phyloP scores from a whole-genome alignment of 2,797 vertebrate genomes.

The Myripristis jacobus region DNA sequence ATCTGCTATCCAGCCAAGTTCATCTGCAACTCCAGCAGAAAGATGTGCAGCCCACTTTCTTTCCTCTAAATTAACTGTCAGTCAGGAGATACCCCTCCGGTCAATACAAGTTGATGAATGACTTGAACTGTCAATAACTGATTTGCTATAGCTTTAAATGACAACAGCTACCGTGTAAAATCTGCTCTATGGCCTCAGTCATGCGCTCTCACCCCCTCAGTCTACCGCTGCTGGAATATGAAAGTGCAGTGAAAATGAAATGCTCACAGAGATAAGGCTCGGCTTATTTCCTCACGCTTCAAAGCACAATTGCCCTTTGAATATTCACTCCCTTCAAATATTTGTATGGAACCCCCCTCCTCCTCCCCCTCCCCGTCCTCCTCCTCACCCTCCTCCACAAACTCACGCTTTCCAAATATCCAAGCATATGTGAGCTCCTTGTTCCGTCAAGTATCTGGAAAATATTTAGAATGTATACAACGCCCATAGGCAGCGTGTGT shows the following conservation, averaged over 20 bases:
- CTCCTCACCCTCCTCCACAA: slow-evolving; percentile 53
- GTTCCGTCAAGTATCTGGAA: slow-evolving; percentile 68
- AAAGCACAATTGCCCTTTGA: slow-evolving; percentile 76
- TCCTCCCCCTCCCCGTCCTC: background rate
- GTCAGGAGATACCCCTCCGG: slow-evolving; percentile 19
- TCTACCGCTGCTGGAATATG: slow-evolving; percentile 26
- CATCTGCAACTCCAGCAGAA: slow-evolving; percentile 19
- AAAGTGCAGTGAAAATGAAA: slow-evolving; percentile 62
- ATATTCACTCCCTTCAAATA: slow-evolving; percentile 70
- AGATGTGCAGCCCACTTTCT: slow-evolving; percentile 41
- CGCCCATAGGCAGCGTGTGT: slow-evolving; percentile 60
- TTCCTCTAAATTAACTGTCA: slow-evolving; percentile 7
- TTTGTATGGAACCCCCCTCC: slow-evolving; percentile 57
- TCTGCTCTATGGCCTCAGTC: slow-evolving; percentile 17
- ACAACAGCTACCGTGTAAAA: slow-evolving; percentile 16
- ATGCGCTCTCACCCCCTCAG: slow-evolving; percentile 13
- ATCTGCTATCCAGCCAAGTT: slow-evolving; percentile 10
- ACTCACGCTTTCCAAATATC: slow-evolving; percentile 66
- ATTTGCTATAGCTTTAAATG: slow-evolving; percentile 46
- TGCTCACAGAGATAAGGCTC: slow-evolving; percentile 57
- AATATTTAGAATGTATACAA: slow-evolving; percentile 79
- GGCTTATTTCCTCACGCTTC: slow-evolving; percentile 64
- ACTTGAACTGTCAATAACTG: slow-evolving; percentile 46
- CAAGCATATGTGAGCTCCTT: slow-evolving; percentile 60
- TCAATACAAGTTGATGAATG: slow-evolving; percentile 6